Evolutionary conservation across 2,888 invertebrate genomes (phyloP), one percentile per base, ranked within the genome.

Genomic region (Drosophila aldrichi): DNA sequence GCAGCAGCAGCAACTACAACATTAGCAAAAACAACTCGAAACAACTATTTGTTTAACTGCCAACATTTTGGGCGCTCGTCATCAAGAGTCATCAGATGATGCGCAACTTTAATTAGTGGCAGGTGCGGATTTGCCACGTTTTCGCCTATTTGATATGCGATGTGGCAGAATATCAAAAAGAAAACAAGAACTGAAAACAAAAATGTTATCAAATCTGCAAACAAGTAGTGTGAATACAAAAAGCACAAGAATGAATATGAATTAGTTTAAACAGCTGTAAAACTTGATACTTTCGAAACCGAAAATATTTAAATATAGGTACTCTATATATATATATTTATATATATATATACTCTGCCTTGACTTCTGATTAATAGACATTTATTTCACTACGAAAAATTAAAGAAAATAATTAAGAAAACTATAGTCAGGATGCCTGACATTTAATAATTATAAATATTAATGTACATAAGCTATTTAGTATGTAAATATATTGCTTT

Each of bases 11-110:
- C 56, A 44, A 44, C 14, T 36, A 36, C 57, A 38, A 7, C 52
- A 54, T 10, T 29, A 52, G 41, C 22, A 63, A 41, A 10, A 49
- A 36, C 68, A 81, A 70, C 69, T 54, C 57, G 67, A 66, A 79
- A 83, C 83, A 82, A 86, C 82, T 83, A 83, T 83, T 86, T 84
- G 77, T 77, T 79, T 79, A 81, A 79, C 81, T 79, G 77, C 70
- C 72, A 81, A 65, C 81, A 76, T 73, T 82, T 74, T 70, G 51
- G 68, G 64, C 40, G 51, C 56, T 34, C 43, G 57, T 71, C 81
- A 64, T 78, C 86, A 81, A 63, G 69, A 83, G 59, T 86, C 74
- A 77, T 70, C 76, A 68, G 52, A 36, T 70, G 58, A 46, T 68
- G 58, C 46, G 43, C 55, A 73, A 57, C 71, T 84, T 84, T 87